Evolutionary conservation across 2,113 vertebrate genomes (phyloP), one percentile per base, ranked within the genome.

Genomic region (Solea solea): DNA sequence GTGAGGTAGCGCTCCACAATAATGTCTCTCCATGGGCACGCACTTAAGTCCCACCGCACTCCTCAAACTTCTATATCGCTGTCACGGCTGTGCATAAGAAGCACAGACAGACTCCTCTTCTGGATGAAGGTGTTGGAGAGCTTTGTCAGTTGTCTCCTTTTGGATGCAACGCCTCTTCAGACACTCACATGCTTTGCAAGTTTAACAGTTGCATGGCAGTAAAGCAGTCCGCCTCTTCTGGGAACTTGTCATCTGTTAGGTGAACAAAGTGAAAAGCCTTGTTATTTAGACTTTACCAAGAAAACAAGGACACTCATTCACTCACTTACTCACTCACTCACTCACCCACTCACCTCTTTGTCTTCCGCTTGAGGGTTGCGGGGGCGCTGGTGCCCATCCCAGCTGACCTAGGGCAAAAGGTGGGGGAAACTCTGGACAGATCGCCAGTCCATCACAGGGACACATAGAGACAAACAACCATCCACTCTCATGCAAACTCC

Each of bases 1-100:
- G 54, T 64, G 60, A 81, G 76, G 62, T 51, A 28, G 72, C 25
- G 76, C 48, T 82, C 42, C 15, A 27, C 53, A 67, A 25, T 86
- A 56, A 77, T 74, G 55, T 53, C 63, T 80, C 67, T 77, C 58
- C 53, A 57, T 9, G 11, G 71, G 54, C 40, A 5, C 46, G 55
- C 57, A 72, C 54, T 80, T 51, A 67, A 53, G 45, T 72, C 63
- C 52, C 56, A 48, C 63, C 44, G 42, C 48, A 52, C 52, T 48
- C 64, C 57, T 63, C 62, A 55, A 8, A 49, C 27, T 58, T 48
- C 46, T 39, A 25, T 34, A 16, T 55, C 60, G 44, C 46, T 52
- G 51, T 69, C 61, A 59, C 63, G 1, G 55, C 61, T 14, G 51
- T 52, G 15, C 25, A 61, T 58, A 10, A 53, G 46, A 12, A 34